Base-by-base conservation (phyloP, 2,113 vertebrate species). In the Ibidorhyncha struthersii region DNA sequence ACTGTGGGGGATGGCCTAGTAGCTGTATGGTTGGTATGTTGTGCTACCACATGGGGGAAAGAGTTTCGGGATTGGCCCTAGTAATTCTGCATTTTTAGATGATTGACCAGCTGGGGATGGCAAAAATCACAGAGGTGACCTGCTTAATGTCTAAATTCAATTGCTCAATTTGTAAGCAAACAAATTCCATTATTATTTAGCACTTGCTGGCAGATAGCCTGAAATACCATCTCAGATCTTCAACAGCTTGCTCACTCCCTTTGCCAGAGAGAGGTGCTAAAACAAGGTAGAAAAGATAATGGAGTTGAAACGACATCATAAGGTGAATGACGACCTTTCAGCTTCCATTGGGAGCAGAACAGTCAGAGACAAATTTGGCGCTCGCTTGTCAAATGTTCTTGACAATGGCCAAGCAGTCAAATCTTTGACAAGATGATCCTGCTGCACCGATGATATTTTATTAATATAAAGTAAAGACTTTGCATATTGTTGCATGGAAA, bases 1-100 rank as follows among this genome's bases (percentile, higher is more conserved):
- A 98, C 97, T 98, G 97, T 98, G 98, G 98, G 97, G 98, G 98
- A 98, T 55, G 98, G 98, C 98, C 98, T 98, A 96, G 95, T 86
- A 97, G 96, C 95, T 98, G 80, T 96, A 96, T 92, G 96, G 96
- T 95, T 98, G 97, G 95, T 96, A 43, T 96, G 97, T 98, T 97
- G 93, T 91, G 92, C 91, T 96, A 93, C 93, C 85, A 94, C 87
- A 86, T 15, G 53, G 87, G 66, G 86, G 93, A 94, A 96, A 97
- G 69, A 91, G 67, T 92, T 91, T 95, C 1, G 2, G 12, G n/a
- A 96, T 21, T 96, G 97, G 98, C 97, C 95, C 77, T 36, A 26
- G 53, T 66, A 73, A 91, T 84, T 91, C 77, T 82, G 49, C 56
- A 65, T 89, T 90, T 92, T 91, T 93, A 92, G 81, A 50, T 92